Evolutionary conservation across 2,888 invertebrate genomes (phyloP), one percentile per base, ranked within the genome.

Genomic region (Pollenia griseotomentosa): DNA sequence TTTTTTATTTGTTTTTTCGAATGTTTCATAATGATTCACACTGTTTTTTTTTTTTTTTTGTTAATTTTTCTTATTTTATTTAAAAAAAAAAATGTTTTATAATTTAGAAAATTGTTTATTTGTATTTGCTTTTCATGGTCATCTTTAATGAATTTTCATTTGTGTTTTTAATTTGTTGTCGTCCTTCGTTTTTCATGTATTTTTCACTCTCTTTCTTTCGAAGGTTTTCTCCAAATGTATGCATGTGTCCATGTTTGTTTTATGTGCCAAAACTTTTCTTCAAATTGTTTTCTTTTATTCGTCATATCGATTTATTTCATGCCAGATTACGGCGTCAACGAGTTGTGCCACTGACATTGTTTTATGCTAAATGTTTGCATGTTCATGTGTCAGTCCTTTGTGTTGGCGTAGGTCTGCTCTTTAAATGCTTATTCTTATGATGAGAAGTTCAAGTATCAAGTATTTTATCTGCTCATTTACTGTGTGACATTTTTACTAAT

Each of bases 311-410:
- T 87, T 83, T 78, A 61, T 53, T 61, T 40, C 42, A 61, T 73
- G 73, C 23, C 71, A 73, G 23, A 70, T 65, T 78, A 81, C 84
- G 87, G 87, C 87, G 87, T 78, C 87, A 87, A 53, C 40, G 16
- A 68, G 78, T 63, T 81, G 61, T 73, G 87, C 74, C 84, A 84
- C 87, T 84, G 84, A 84, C 87, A 84, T 87, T 84, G 84, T 84
- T 83, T 80, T 74, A 46, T 65, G 59, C 6, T 14, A 33, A 14
- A 65, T 10, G 16, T 42, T 0, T 42, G 40, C 40, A 19, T 51
- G n/a, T 8, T 1, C 55, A 19, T 59, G 46, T 48, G n/a, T 51
- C n/a, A n/a, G 19, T 19, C 19, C 10, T 1, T 61, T 40, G 10
- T 23, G 23, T 82, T 82, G 57, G 65, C 48, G 63, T 65, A 59